Conservation (phyloP, 2,888 invertebrate species). For the Aspidiotus destructor region DNA sequence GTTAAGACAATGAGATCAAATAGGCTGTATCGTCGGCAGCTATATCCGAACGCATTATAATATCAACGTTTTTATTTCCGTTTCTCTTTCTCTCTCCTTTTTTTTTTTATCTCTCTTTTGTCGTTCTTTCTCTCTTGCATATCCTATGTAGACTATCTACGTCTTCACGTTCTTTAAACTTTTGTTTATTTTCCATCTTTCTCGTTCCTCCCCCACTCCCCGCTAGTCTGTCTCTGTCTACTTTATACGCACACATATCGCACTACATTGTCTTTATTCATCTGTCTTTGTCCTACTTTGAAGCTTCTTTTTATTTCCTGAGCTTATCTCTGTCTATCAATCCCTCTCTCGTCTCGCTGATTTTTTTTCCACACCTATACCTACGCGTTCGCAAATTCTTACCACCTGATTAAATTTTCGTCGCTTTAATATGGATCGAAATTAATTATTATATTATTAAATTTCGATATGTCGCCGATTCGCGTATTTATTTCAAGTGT, state of each 20-base stretch:
- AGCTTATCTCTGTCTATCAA: background rate
- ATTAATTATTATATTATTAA: too few species aligned
- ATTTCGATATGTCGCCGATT: too few species aligned
- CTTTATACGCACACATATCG: background rate
- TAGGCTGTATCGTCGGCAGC: slow-evolving; percentile 30
- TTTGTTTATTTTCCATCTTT: background rate
- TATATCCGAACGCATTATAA: slow-evolving; percentile 32
- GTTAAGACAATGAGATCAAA: slow-evolving; percentile 33
- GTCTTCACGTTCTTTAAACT: too few species aligned
- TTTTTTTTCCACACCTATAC: background rate
- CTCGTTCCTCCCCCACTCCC: background rate
- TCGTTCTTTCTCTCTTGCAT: background rate
- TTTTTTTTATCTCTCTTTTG: slow-evolving; percentile 19
- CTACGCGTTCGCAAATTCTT: too few species aligned
- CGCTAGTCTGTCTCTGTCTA: background rate
- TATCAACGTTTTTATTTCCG: slow-evolving; percentile 30
- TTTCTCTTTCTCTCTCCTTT: slow-evolving; percentile 10
- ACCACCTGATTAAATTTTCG: too few species aligned
- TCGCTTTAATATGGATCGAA: too few species aligned
- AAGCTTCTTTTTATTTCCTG: background rate
- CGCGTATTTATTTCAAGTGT: too few species aligned
- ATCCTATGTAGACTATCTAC: too few species aligned
- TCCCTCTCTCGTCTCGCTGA: background rate
- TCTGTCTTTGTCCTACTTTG: background rate
- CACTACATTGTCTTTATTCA: too few species aligned